Percentiles rank a stretch among this genome's conserved stretches.
phyloP scores from a whole-genome alignment of 1,140 invertebrate genomes.

The Diorhabda sublineata region DNA sequence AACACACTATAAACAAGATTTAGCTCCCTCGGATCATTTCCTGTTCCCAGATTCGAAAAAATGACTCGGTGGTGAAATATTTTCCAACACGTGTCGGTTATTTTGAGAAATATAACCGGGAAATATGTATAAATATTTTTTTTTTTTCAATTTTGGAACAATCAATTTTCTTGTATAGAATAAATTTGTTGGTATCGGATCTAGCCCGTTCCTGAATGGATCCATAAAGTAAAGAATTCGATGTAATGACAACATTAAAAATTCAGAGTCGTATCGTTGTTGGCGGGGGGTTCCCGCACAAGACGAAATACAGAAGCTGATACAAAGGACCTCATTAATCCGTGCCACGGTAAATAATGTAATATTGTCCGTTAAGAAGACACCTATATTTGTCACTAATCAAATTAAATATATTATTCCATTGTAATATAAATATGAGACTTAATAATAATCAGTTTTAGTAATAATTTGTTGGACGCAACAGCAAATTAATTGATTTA shows the following conservation, averaged over 20 bases:
- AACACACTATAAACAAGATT: no score
- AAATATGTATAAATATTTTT: no score
- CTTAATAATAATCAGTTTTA: no score
- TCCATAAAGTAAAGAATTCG: constrained; percentile 11
- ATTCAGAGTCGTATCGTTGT: constrained; percentile 21
- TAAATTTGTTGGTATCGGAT: background rate
- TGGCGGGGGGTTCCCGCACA: constrained; percentile 28
- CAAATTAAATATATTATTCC: constrained; percentile 23
- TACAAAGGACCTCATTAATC: constrained; percentile 32
- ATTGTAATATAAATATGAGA: no score
- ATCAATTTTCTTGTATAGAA: background rate
- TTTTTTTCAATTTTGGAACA: no score
- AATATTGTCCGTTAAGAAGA: constrained; percentile 31
- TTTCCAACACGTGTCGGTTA: no score
- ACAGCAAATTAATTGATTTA: no score
- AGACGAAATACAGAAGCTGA: constrained; percentile 33
- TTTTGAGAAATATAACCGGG: no score
- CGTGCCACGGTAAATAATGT: constrained; percentile 32
- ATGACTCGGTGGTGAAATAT: no score
- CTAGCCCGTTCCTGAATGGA: constrained; percentile 19
- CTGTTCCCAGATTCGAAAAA: no score
- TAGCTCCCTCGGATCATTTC: no score
- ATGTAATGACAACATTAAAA: constrained; percentile 32
- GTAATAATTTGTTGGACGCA: no score
- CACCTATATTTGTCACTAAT: constrained; percentile 33